Base-by-base conservation (phyloP, 2,113 vertebrate genomes). In the Alexandromys fortis region DNA sequence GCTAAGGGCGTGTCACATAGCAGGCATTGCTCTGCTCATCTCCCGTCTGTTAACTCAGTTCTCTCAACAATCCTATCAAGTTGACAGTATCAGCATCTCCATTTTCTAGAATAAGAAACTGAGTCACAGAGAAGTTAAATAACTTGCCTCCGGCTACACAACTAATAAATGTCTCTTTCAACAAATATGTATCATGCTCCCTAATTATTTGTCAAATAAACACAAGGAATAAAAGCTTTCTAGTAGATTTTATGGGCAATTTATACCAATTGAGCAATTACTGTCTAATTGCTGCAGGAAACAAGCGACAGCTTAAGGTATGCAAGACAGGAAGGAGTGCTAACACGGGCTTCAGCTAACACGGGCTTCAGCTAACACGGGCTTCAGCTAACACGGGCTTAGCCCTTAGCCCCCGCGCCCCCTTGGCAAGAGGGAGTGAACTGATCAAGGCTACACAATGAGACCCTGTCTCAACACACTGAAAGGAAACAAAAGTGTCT, bases 301-400 rank as follows among this genome's bases (percentile, higher is more conserved):
- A 90, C 85, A 94, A 86, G 95, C 81, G 91, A 90, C n/a, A 96
- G 82, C 8, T 93, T 95, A 86, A 88, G 93, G 38, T 58, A 94
- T 86, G 47, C 49, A 87, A 49, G 63, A 63, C 78, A 63, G 58
- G 58, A 38, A 63, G 58, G 58, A 38, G 1, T 63, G 81, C 63
- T 42, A 16, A 38, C 24, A 83, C 81, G 63, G 14, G 81, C n/a
- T 63, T 52, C 49, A 52, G 81, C 63, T 42, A 16, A n/a, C 24
- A 83, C 81, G 63, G 14, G 81, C n/a, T 63, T 52, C 49, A 52
- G 42, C 61, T 38, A 14, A n/a, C 22, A 83, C 79, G 63, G 13
- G 79, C n/a, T 63, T 47, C 45, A 47, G 79, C 63, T 42, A 16
- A 38, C 24, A 83, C 81, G 63, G 14, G 81, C n/a, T 63, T 63